These are phyloP conservation scores for Ploceus nigricollis DNA, from an alignment of 2,113 vertebrate genomes.

Conservation along the genomic window DNA sequence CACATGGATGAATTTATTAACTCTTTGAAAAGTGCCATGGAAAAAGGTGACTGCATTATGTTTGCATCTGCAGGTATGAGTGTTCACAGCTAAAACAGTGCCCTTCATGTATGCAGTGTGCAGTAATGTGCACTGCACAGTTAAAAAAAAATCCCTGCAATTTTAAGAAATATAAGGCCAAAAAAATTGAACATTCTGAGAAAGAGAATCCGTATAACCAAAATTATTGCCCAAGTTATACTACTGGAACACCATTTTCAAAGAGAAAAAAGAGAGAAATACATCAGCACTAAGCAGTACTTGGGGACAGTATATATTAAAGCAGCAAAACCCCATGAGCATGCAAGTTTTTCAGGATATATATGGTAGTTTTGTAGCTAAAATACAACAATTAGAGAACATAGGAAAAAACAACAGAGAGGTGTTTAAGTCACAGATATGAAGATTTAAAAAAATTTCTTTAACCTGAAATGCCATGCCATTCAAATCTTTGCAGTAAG, in stretches of 20 bases:
- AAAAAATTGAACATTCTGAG: background rate
- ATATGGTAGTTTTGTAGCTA: background rate
- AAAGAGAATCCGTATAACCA: background rate
- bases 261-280: background rate
- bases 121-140: background rate
- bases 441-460: background rate
- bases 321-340: background rate
- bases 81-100: background rate
- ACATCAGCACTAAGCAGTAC: background rate
- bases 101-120: background rate
- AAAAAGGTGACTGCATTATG: background rate
- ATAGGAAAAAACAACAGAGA: background rate
- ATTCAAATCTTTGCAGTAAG: background rate
- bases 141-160: background rate
- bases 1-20: background rate
- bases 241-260: background rate
- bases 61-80: background rate
- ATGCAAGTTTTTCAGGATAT: background rate
- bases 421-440: rapidly evolving
- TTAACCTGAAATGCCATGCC: background rate
- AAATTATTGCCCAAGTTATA: background rate
- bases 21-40: background rate
- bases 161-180: background rate
- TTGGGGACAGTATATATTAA: background rate
- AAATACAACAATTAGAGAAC: background rate